These are phyloP conservation scores for Heliconius ethilla DNA, from an alignment of 2,888 invertebrate genomes.

Conservation along the genomic window DNA sequence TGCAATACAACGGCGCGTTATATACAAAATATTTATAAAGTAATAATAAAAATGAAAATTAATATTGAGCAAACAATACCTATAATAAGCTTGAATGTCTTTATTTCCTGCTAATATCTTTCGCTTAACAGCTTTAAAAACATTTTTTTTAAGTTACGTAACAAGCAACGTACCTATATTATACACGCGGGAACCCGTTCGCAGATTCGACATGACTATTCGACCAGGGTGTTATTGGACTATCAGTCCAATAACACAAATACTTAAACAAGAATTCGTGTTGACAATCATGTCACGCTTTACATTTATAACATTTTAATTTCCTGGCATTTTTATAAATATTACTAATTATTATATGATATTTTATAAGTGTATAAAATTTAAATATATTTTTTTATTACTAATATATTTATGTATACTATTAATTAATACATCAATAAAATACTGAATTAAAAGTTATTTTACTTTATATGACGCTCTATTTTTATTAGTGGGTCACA, in stretches of 20 bases:
- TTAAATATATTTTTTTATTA: no score
- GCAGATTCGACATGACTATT: slow-evolving; percentile 35
- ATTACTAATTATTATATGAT: neutral
- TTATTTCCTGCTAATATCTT: neutral
- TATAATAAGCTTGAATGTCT: no score
- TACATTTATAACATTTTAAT: neutral
- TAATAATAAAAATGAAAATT: neutral
- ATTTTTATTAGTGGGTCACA: no score
- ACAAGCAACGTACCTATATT: slow-evolving; percentile 29
- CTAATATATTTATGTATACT: neutral
- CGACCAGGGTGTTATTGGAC: slow-evolving; percentile 31
- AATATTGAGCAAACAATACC: neutral
- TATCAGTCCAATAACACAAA: no score
- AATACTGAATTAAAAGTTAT: neutral
- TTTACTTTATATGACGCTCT: no score
- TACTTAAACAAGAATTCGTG: slow-evolving; percentile 13
- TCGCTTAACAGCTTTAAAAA: slow-evolving; percentile 7
- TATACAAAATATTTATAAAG: neutral
- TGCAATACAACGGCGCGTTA: neutral
- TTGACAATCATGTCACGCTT: neutral
- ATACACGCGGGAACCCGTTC: slow-evolving; percentile 36
- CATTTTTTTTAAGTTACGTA: slow-evolving; percentile 26
- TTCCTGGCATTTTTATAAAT: neutral
- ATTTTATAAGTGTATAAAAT: no score
- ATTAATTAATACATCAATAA: neutral